phyloP scores from a whole-genome alignment of 1,140 invertebrate species.

The Drosophila athabasca region DNA sequence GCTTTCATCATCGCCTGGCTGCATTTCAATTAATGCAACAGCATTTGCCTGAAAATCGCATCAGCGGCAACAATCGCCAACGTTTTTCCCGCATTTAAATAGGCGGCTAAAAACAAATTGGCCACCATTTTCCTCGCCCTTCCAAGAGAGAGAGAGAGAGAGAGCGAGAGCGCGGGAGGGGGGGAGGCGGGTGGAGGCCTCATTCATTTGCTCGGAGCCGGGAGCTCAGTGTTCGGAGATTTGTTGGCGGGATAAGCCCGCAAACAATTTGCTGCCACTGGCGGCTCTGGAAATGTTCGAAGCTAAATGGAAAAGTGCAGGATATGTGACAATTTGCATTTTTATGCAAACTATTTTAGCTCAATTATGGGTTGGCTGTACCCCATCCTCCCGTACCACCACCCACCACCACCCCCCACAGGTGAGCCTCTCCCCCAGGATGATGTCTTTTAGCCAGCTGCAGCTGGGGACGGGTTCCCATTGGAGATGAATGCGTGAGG shows the following conservation, averaged over 20 bases:
- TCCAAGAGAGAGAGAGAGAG: background rate
- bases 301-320: slow-evolving; percentile 78
- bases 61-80: slow-evolving; percentile 43
- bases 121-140: slow-evolving; percentile 49
- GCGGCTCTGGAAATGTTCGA: slow-evolving; percentile 47
- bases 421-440: slow-evolving; percentile 3
- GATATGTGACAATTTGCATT: slow-evolving; percentile 80
- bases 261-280: slow-evolving; percentile 40
- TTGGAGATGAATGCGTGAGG: slow-evolving; percentile 60
- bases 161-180: no score
- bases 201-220: slow-evolving; percentile 35
- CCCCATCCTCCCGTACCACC: background rate
- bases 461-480: slow-evolving; percentile 50
- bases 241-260: slow-evolving; percentile 32
- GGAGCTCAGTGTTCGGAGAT: slow-evolving; percentile 6
- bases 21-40: slow-evolving; percentile 68
- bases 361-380: slow-evolving; percentile 57
- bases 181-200: background rate
- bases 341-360: slow-evolving; percentile 78
- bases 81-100: slow-evolving; percentile 51
- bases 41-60: slow-evolving; percentile 52
- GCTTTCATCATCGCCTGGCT: slow-evolving; percentile 49
- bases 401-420: background rate
- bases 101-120: slow-evolving; percentile 61
- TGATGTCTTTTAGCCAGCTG: slow-evolving; percentile 27